A percentile compares a stretch with the other conserved stretches of the same genome.
Evolutionary conservation across 2,797 vertebrate species (phyloP).

Genomic region (Pygocentrus nattereri): DNA sequence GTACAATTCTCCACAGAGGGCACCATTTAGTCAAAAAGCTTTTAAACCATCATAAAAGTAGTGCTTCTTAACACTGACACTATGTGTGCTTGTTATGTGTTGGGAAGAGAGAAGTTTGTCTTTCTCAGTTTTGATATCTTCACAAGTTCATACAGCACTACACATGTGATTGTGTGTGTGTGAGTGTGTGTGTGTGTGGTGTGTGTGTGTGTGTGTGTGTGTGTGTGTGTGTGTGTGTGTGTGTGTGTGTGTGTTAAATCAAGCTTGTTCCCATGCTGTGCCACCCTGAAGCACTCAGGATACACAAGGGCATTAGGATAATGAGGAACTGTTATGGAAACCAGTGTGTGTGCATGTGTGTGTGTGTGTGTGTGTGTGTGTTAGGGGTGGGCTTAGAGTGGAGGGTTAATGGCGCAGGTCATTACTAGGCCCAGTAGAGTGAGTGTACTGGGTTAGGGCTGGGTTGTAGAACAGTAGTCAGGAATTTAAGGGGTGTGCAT

Average conservation of each 20-base stretch:
- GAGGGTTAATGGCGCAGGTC: constrained; percentile 74
- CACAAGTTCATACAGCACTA: constrained; percentile 17
- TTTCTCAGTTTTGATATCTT: background rate
- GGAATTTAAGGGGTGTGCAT: constrained; percentile 63
- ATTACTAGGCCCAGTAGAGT: constrained; percentile 69
- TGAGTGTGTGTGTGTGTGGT: constrained; percentile 4
- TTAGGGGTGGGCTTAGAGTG: constrained; percentile 66
- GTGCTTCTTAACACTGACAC: no score
- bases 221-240: no score
- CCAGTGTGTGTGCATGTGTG: constrained; percentile 79
- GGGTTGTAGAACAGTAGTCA: constrained; percentile 54
- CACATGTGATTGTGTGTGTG: no score
- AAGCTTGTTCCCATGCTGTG: constrained; percentile 48
- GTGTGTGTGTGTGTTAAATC: constrained; percentile 35
- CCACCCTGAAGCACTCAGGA: constrained; percentile 46
- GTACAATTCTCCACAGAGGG: no score
- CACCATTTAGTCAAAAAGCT: no score
- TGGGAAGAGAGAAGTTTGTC: background rate
- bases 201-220: constrained; percentile 39
- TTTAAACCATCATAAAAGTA: no score
- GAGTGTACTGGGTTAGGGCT: constrained; percentile 63
- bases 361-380: constrained; percentile 71
- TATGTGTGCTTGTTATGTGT: no score
- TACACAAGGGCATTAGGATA: constrained; percentile 59
- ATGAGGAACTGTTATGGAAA: constrained; percentile 71